Percentiles rank a stretch among this genome's conserved stretches.
These are phyloP conservation scores for Epinephelus moara DNA, from an alignment of 2,113 vertebrate genomes.

Conservation along the genomic window DNA sequence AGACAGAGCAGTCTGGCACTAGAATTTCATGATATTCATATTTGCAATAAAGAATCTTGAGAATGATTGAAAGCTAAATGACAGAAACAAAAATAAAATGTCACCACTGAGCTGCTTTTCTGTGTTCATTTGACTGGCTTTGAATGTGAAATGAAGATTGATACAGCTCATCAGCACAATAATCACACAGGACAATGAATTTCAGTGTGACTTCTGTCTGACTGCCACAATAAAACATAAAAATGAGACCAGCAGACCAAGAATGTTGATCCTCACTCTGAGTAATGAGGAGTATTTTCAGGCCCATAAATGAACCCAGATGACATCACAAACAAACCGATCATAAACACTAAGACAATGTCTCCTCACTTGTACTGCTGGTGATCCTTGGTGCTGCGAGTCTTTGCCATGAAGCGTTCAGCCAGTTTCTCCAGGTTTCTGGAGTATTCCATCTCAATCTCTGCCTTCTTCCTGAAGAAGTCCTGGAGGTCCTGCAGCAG, in stretches of 20 bases:
- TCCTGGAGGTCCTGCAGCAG: conserved; percentile 99
- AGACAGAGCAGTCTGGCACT: background rate
- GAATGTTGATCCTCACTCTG: background rate
- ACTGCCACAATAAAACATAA: background rate
- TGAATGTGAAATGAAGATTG: conserved; percentile 21
- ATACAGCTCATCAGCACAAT: conserved; percentile 9
- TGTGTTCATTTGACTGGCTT: background rate
- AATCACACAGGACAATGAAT: conserved; percentile 22
- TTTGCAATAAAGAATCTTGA: background rate
- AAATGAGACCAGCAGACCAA: background rate
- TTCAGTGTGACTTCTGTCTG: conserved; percentile 20
- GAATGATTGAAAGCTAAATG: conserved; percentile 1
- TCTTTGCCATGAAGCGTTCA: conserved; percentile 99
- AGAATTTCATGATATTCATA: background rate
- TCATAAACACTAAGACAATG: background rate
- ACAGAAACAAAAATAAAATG: background rate
- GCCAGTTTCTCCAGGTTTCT: conserved; percentile 97
- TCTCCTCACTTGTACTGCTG: conserved; percentile 96
- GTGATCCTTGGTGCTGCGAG: conserved; percentile 98
- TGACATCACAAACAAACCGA: background rate
- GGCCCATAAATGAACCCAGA: background rate
- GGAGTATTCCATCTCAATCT: conserved; percentile 99
- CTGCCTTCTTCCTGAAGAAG: conserved; percentile 98
- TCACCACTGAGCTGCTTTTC: background rate
- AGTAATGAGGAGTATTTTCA: background rate